Percentiles rank a stretch among this genome's conserved stretches.
These are phyloP conservation scores for Rotaria macrura DNA, from an alignment of 2,888 invertebrate genomes.

Conservation along the genomic window DNA sequence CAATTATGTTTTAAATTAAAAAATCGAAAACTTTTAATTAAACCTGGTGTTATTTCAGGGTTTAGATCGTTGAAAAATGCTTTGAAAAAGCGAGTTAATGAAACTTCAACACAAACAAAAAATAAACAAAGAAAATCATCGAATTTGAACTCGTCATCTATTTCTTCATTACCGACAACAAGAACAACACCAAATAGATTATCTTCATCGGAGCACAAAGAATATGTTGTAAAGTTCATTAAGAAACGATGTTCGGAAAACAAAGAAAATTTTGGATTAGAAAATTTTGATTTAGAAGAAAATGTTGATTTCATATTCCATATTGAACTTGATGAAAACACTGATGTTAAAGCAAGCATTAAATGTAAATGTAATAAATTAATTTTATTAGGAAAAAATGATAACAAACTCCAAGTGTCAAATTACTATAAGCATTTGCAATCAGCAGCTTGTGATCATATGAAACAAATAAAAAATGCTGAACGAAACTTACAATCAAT, in stretches of 20 bases:
- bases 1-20: neutral
- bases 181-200: neutral
- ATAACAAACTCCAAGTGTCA: neutral
- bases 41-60: neutral
- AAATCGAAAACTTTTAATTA: neutral
- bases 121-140: neutral
- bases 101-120: neutral
- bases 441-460: neutral
- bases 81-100: neutral
- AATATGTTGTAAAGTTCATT: neutral
- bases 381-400: neutral
- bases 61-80: neutral
- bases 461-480: neutral
- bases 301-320: neutral
- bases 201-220: neutral
- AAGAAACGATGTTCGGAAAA: neutral
- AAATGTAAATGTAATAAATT: neutral
- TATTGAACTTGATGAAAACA: neutral
- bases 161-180: neutral
- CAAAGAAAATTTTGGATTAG: neutral
- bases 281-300: neutral
- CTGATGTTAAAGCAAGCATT: neutral
- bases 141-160: too few species aligned
- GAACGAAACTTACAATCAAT: neutral
- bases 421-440: neutral